phyloP scores from a whole-genome alignment of 2,797 vertebrate species.

The Pangasius larnaudii region DNA sequence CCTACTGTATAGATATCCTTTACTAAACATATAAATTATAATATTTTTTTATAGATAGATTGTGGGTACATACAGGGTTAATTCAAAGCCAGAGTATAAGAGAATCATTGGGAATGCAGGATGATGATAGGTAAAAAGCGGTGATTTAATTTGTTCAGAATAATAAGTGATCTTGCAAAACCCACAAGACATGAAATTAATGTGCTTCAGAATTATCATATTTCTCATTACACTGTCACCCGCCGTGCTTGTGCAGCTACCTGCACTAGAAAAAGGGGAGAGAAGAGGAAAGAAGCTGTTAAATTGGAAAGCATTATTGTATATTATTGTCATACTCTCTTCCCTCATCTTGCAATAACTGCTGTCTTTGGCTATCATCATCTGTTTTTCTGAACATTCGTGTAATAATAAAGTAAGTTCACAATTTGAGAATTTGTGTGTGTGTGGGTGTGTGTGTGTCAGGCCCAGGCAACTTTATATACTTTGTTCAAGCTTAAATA shows the following conservation, averaged over 20 bases:
- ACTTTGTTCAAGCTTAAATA: constrained; percentile 3
- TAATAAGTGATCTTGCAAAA: constrained; percentile 66
- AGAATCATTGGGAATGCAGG: constrained; percentile 47
- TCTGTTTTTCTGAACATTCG: constrained; percentile 46
- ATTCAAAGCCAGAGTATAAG: constrained; percentile 40
- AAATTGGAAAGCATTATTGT: constrained; percentile 60
- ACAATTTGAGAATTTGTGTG: constrained; percentile 21
- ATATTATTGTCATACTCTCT: constrained; percentile 60
- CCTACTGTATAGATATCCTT: neutral
- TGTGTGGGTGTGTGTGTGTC: neutral
- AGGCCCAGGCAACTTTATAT: neutral
- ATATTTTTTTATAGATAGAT: constrained; percentile 40
- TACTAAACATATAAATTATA: constrained; percentile 23
- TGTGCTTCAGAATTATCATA: constrained; percentile 65
- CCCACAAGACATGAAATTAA: constrained; percentile 69
- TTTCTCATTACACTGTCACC: constrained; percentile 68
- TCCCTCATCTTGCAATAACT: constrained; percentile 51
- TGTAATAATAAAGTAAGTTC: constrained; percentile 45
- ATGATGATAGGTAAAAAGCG: constrained; percentile 54
- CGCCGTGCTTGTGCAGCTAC: constrained; percentile 50
- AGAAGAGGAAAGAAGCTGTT: constrained; percentile 50
- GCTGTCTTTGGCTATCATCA: constrained; percentile 48
- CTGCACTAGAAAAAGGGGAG: constrained; percentile 54
- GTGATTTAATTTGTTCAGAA: constrained; percentile 66
- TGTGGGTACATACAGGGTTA: constrained; percentile 43